Base-by-base conservation (phyloP, 1,140 invertebrate genomes). In the Gerris buenoi region DNA sequence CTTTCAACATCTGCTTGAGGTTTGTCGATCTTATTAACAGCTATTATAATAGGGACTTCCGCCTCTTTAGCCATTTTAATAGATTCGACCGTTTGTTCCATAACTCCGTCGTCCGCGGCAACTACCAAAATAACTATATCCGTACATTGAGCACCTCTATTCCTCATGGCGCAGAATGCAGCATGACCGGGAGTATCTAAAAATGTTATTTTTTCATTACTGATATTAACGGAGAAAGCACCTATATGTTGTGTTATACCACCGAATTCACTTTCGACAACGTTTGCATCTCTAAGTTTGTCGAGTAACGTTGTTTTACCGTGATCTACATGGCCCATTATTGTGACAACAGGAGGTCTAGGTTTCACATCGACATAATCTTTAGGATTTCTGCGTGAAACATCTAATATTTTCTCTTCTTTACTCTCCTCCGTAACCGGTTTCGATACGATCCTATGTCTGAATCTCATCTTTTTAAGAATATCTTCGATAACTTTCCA, bases 211-310 rank as follows among this genome's bases (percentile, higher is more conserved):
- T 75, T 81, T 60, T 91, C 85, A 1, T 69, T 69, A 18, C 63
- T 63, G 59, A 68, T 25, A 64, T 66, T 76, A 85, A 84, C 90
- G 75, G 88, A 88, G 80, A 99, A 99, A 33, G 97, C 97, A 69
- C 97, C 97, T 76, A 99, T 98, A 77, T 99, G 96, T 78, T 99
- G 97, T 0, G 97, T 99, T 59, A 99, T 99, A 22, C 97, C 97
- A n/a, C 97, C 97, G 80, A 95, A 97, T 81, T 99, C 97, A 46
- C 85, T 81, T 23, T 88, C 83, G 0, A 95, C 95, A 56, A 99
- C 87, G 67, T 86, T 84, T 0, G 93, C 86, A 65, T 95, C 84
- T 66, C 97, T 78, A 23, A 99, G 77, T 0, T 89, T 81, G 80
- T 99, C 97, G 5, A 99, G 77, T 2, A 99, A 80, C 2, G 97